phyloP scores from a whole-genome alignment of 1,140 invertebrate species.

The Drosophila mauritiana region DNA sequence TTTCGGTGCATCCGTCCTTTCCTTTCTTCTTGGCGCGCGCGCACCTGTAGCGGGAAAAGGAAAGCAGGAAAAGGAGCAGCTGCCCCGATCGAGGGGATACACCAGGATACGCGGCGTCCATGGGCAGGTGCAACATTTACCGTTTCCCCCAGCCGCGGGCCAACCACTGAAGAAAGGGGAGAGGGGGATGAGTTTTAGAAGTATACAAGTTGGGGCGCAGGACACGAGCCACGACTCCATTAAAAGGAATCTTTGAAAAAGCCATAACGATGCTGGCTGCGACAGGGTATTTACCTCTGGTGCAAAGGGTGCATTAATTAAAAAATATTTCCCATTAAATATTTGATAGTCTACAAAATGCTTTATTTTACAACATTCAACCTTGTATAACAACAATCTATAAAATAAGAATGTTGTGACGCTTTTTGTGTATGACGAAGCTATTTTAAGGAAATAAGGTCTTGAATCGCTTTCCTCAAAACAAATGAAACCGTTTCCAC shows the following conservation, averaged over 20 bases:
- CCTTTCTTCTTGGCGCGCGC: slow-evolving; percentile 54
- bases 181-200: neutral
- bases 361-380: neutral
- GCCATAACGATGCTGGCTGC: too few species aligned
- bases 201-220: neutral
- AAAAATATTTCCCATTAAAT: neutral
- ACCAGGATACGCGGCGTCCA: slow-evolving; percentile 38
- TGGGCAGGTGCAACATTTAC: slow-evolving; percentile 75
- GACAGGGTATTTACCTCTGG: too few species aligned
- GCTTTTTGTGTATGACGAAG: too few species aligned
- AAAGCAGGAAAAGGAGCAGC: slow-evolving; percentile 38
- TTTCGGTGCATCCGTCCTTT: neutral
- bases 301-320: neutral
- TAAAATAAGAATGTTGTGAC: too few species aligned
- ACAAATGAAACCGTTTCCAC: slow-evolving; percentile 22
- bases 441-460: too few species aligned
- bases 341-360: neutral
- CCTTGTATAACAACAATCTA: too few species aligned
- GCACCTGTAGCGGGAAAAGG: slow-evolving; percentile 55
- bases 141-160: slow-evolving; percentile 57
- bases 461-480: too few species aligned
- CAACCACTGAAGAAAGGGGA: slow-evolving; percentile 3
- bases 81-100: slow-evolving; percentile 49
- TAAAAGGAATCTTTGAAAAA: neutral
- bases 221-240: slow-evolving; percentile 5